Conservation (phyloP, 2,113 vertebrate genomes). For the Pseudois nayaur region DNA sequence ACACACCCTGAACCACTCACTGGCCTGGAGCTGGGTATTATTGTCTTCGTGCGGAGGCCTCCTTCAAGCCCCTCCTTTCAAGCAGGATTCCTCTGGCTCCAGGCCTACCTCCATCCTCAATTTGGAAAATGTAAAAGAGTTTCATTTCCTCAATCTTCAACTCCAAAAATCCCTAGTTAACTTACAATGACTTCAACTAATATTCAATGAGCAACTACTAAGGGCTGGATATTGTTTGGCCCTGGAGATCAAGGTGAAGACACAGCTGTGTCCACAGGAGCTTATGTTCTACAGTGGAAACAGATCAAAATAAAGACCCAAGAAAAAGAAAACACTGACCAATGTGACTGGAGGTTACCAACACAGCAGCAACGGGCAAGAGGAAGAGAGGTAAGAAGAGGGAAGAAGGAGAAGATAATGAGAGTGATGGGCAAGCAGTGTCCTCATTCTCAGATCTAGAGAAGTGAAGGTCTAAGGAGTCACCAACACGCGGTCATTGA, state of each 20-base stretch:
- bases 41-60: neutral
- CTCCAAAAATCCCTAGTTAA: neutral
- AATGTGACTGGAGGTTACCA: neutral
- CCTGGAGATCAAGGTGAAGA: neutral
- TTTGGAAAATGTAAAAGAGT: neutral
- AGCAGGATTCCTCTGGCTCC: neutral
- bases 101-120: neutral
- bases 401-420: rapidly evolving
- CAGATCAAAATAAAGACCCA: neutral
- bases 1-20: neutral
- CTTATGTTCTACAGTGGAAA: neutral
- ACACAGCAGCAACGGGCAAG: neutral
- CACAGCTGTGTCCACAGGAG: neutral
- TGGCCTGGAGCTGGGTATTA: neutral
- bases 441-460: rapidly evolving
- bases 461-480: neutral
- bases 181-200: neutral
- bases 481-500: neutral
- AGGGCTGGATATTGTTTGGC: rapidly evolving
- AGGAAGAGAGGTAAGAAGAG: rapidly evolving
- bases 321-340: neutral
- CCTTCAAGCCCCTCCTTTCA: neutral
- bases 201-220: neutral
- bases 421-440: rapidly evolving
- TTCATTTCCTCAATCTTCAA: neutral